Base-by-base conservation (phyloP, 2,888 invertebrate genomes). In the Drosophila tripunctata region DNA sequence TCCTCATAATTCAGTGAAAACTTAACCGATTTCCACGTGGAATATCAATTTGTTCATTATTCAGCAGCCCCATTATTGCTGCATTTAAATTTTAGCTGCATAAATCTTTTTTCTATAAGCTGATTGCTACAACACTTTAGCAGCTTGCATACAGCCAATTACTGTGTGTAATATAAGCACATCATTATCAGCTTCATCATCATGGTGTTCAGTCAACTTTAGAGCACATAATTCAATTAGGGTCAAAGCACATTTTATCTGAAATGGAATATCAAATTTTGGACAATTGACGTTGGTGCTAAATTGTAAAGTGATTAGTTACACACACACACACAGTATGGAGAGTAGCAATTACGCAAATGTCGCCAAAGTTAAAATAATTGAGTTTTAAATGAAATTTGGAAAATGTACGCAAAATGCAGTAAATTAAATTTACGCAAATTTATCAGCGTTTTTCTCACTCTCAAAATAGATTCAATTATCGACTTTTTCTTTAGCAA, bases 251-350 rank as follows among this genome's bases (percentile, higher is more conserved):
- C 60, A 38, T 27, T 60, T 78, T 68, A 78, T 82, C 66, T 57
- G 19, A 55, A 82, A 65, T 85, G 61, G 61, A 68, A 85, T 68
- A 73, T 85, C 75, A 64, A 82, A 69, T 82, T 68, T 61, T 44
- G 64, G n/a, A 5, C 21, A 78, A 85, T 78, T 56, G 41, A 10
- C 47, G 56, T 55, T 43, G 51, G 33, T 19, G 35, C 6, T 10
- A 51, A 61, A 40, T 61, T 38, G 51, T 52, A 75, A 63, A 43
- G 17, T 45, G 55, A 75, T 75, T 74, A 67, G 14, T 24, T 24
- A 21, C 30, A 19, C 31, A 43, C 12, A 8, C 4, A 27, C 8
- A 31, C 8, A 1, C 35, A n/a, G 7, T 10, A 51, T 22, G 45
- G 24, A 15, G 27, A 24, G 7, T 19, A 24, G 17, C 52, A 67